Evolutionary conservation across 2,797 vertebrate species (phyloP), one percentile per base, ranked within the genome.

Genomic region (Enteromius unitaeniatus): DNA sequence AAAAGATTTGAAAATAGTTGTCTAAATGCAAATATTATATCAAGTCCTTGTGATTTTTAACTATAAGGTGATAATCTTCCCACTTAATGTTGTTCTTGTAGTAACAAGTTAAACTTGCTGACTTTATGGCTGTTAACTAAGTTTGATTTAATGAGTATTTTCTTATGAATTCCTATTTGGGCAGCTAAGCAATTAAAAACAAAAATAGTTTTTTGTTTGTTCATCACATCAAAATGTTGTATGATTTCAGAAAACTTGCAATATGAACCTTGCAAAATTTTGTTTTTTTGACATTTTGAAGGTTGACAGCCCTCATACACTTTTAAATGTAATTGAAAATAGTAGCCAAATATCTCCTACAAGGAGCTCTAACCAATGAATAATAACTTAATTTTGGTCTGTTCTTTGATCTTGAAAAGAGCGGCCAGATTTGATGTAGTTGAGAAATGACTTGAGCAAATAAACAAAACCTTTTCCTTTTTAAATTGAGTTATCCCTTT

Each of bases 231-330:
- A 55, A 37, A 19, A 1, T 55, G 3, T 34, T 55, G 28, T 55
- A 14, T 73, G 17, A 31, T 23, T 47, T 72, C 69, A 47, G 69
- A 73, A 34, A 17, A 74, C 13, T 73, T 51, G 42, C 15, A 72
- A 34, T 55, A 23, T 15, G 21, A 13, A 15, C 21, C 13, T n/a
- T n/a, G n/a, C n/a, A n/a, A n/a, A 34, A 6, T 58, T 58, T 40
- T 10, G 14, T n/a, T 69, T 40, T 40, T 31, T 34, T 67, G 6
- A 67, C 9, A 67, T 67, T 67, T 67, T 37, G 31, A 67, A 67
- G 34, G 9, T 37, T 26, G 40, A 70, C 65, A 21, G 17, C 17
- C 21, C 19, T n/a, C 0, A 6, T 37, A n/a, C 34, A 37, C 34
- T 10, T 68, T n/a, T 13, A 60, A 47, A 26, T 45, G 13, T 11